Conservation (phyloP, 2,797 vertebrate genomes). For the Bucorvus abyssinicus region DNA sequence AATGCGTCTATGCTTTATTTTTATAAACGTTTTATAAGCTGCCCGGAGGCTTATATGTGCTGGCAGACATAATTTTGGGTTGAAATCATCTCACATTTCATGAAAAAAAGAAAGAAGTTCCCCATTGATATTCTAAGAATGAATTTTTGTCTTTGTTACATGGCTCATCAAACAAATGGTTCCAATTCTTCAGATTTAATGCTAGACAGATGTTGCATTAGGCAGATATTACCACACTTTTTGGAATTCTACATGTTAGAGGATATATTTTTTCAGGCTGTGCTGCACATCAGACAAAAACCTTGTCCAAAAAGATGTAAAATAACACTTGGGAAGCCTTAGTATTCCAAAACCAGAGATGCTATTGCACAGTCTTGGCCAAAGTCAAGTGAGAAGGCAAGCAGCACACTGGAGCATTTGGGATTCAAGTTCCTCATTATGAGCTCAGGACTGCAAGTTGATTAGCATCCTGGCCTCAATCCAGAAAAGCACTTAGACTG, state of each 20-base stretch:
- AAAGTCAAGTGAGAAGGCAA: slow-evolving; percentile 2
- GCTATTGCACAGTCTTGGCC: neutral
- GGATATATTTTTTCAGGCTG: slow-evolving; percentile 31
- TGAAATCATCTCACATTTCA: slow-evolving; percentile 44
- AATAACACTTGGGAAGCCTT: slow-evolving; percentile 21
- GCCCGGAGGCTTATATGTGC: neutral
- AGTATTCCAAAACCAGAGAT: slow-evolving; percentile 15
- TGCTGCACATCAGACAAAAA: slow-evolving; percentile 9
- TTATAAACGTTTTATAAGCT: slow-evolving; percentile 38
- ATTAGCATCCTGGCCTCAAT: neutral
- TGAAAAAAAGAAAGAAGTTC: neutral
- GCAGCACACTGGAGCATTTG: neutral
- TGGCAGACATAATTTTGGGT: slow-evolving; percentile 11
- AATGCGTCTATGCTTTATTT: slow-evolving; percentile 35
- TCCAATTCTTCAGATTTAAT: slow-evolving; percentile 44
- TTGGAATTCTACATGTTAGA: neutral
- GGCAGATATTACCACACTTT: slow-evolving; percentile 21
- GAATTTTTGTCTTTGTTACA: slow-evolving; percentile 28
- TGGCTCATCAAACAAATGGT: slow-evolving; percentile 39
- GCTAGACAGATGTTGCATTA: slow-evolving; percentile 23
- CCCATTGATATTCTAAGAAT: slow-evolving; percentile 27
- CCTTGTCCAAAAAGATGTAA: slow-evolving; percentile 24
- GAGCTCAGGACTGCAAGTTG: neutral
- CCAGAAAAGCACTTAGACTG: slow-evolving; percentile 46
- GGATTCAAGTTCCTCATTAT: neutral